These are phyloP conservation scores for Apoda limacodes DNA, from an alignment of 2,888 invertebrate genomes.

Conservation along the genomic window DNA sequence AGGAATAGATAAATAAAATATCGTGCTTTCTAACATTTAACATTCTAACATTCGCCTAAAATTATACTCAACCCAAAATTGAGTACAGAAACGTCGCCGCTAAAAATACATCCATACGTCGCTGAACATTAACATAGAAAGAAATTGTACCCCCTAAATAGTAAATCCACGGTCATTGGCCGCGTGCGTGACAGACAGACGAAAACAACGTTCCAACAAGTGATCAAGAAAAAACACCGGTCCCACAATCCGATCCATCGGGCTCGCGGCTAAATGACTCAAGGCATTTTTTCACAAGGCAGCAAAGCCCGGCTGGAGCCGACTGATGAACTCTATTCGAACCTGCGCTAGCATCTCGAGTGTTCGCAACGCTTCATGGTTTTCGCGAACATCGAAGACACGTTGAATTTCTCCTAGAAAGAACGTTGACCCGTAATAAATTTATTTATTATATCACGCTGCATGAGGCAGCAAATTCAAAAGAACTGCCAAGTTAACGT, in stretches of 20 bases:
- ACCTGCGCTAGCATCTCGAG: constrained; percentile 3
- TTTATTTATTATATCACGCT: no score
- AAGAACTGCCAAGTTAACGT: no score
- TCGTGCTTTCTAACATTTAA: no score
- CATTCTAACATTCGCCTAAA: no score
- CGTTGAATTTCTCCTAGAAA: constrained; percentile 39
- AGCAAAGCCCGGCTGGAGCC: constrained; percentile 37
- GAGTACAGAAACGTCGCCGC: constrained; percentile 6
- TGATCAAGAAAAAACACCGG: constrained; percentile 45
- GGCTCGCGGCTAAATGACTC: constrained; percentile 47
- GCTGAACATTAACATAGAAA: constrained; percentile 18
- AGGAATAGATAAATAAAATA: no score
- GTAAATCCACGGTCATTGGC: constrained; percentile 57
- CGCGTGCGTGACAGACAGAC: constrained; percentile 40
- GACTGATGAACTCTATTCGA: constrained; percentile 37
- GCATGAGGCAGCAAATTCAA: no score
- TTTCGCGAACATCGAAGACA: constrained; percentile 35
- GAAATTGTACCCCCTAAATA: constrained; percentile 48
- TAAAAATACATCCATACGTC: constrained; percentile 1
- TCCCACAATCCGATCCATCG: constrained; percentile 23
- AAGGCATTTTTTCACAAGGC: constrained; percentile 43
- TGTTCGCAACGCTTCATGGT: constrained; percentile 32
- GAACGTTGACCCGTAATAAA: constrained; percentile 47
- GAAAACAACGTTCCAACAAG: constrained; percentile 51
- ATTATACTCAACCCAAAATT: constrained; percentile 13